A percentile compares a stretch with the other conserved stretches of the same genome.
phyloP scores from a whole-genome alignment of 2,113 vertebrate species.

The Lonchura striata region DNA sequence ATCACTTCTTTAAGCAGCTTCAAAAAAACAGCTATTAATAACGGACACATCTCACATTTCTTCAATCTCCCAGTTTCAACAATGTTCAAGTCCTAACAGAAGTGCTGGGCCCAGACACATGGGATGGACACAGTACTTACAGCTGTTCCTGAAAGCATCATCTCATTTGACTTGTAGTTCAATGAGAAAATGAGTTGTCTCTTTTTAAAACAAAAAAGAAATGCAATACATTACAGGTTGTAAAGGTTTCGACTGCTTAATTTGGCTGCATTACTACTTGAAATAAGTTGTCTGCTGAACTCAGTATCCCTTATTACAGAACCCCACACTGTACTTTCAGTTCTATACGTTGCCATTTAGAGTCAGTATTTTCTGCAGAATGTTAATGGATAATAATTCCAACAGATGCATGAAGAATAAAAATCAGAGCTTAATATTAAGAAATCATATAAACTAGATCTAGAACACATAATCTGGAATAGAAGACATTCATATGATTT shows the following conservation, averaged over 20 bases:
- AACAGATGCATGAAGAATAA: not conserved
- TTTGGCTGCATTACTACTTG: not conserved
- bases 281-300: not conserved
- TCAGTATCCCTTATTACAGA: not conserved
- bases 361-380: not conserved
- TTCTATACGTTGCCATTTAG: not conserved
- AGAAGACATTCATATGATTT: not conserved
- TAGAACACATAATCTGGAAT: not conserved
- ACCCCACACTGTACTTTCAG: not conserved
- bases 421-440: not conserved
- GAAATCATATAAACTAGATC: not conserved
- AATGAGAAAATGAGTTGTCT: not conserved
- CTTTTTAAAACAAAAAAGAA: not conserved
- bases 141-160: not conserved
- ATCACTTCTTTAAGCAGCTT: not conserved
- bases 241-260: not conserved
- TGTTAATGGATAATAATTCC: not conserved
- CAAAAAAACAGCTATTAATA: not conserved
- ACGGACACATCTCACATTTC: not conserved
- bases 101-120: not conserved
- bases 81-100: not conserved
- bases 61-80: not conserved
- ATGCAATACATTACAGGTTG: not conserved
- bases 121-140: not conserved
- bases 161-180: not conserved